Evolutionary conservation across 2,797 vertebrate genomes (phyloP), one percentile per base, ranked within the genome.

Genomic region (Danio choprae): DNA sequence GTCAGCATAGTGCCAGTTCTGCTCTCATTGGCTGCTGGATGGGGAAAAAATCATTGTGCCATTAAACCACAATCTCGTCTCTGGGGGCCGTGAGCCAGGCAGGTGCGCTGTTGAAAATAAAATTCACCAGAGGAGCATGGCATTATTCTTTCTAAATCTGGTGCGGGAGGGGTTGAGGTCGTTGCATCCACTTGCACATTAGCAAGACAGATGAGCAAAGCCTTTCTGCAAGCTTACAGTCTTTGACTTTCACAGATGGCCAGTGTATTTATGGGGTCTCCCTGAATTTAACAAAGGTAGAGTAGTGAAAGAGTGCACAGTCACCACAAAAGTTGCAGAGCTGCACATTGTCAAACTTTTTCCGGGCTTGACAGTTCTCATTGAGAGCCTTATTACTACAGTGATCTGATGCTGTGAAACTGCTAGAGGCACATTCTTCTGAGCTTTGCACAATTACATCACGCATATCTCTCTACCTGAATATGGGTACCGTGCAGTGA

Each of bases 21-120:
- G 12, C 38, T 80, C 67, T 84, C 53, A 65, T 46, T 81, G 75
- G 50, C 74, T 80, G 22, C 6, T n/a, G 1, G 16, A 79, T 53
- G 18, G 53, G 75, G 29, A 59, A 55, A 77, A 53, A 56, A 70
- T 60, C 43, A 75, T 65, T 50, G 71, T 53, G 73, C 62, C 74
- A 80, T 82, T 82, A 84, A 77, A 50, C 77, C 74, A 79, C 59
- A 64, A 74, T 40, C 50, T 43, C 9, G 63, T 73, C 62, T 74
- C 72, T 68, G 62, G 55, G 41, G 80, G 75, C 44, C 41, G 76
- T 62, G 70, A 68, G 78, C 77, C 65, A 74, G 84, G 80, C 86
- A 90, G 86, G 83, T 87, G 86, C 83, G 51, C 77, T 74, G 81
- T 76, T 83, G 81, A 88, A 90, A 91, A 90, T 87, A 87, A 89